These are phyloP conservation scores for Brienomyrus longianalis DNA, from an alignment of 2,113 vertebrate species.

Conservation along the genomic window DNA sequence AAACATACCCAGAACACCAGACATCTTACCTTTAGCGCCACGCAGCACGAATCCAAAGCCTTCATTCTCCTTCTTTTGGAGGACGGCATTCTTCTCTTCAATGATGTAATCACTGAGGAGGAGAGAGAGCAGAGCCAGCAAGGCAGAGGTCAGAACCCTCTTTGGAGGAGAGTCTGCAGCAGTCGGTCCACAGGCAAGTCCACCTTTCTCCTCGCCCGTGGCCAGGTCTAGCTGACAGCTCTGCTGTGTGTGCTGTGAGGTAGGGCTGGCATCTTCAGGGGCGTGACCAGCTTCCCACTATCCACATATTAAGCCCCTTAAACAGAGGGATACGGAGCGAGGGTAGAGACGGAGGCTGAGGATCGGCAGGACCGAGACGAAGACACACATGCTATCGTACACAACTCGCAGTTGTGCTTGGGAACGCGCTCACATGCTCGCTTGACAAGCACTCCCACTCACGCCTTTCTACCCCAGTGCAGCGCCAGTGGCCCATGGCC, in stretches of 20 bases:
- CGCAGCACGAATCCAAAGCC: slow-evolving; percentile 78
- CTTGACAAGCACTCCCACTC: not conserved
- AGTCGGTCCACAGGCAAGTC: not conserved
- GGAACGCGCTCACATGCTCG: not conserved
- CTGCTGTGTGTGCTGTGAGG: not conserved
- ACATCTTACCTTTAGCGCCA: slow-evolving; percentile 72
- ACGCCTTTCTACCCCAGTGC: slow-evolving; percentile 12
- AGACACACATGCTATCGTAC: slow-evolving; percentile 1
- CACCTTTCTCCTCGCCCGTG: not conserved
- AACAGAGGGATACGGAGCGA: not conserved
- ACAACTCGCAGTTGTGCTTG: not conserved
- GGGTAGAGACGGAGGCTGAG: not conserved
- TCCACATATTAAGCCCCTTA: not conserved
- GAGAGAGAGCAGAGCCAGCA: slow-evolving; percentile 25
- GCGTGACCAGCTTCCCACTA: not conserved
- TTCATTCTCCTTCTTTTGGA: slow-evolving; percentile 71
- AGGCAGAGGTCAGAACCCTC: slow-evolving; percentile 50
- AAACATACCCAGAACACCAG: not conserved
- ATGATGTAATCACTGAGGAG: slow-evolving; percentile 67
- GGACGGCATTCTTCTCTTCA: slow-evolving; percentile 66
- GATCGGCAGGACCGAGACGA: not conserved
- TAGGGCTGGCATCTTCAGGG: not conserved
- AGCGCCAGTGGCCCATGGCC: not conserved
- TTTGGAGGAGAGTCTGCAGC: not conserved
- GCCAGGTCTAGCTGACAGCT: not conserved